phyloP scores from a whole-genome alignment of 1,140 invertebrate species.

The Coboldia fuscipes region DNA sequence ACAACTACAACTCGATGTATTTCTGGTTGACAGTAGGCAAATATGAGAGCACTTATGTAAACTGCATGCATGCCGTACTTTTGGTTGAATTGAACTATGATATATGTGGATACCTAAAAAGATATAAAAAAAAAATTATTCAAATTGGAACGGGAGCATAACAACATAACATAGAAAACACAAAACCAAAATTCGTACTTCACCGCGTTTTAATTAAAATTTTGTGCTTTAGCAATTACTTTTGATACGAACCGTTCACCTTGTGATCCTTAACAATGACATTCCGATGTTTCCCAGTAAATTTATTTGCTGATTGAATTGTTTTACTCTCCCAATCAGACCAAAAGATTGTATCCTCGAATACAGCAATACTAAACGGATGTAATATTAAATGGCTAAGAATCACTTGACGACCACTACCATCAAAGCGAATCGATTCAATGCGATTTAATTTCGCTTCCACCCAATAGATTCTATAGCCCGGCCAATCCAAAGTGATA shows the following conservation, averaged over 20 bases:
- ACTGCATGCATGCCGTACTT: constrained; percentile 43
- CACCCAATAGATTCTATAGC: constrained; percentile 56
- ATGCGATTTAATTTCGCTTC: constrained; percentile 48
- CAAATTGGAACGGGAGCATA: no score
- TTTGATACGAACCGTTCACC: constrained; percentile 24
- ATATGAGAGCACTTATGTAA: constrained; percentile 48
- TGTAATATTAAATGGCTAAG: constrained; percentile 35
- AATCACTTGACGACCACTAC: constrained; percentile 38
- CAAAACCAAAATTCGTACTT: neutral
- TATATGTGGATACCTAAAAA: constrained; percentile 34
- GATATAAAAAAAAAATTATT: no score
- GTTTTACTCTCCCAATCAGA: constrained; percentile 50
- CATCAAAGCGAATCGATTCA: constrained; percentile 56
- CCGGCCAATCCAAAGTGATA: constrained; percentile 68
- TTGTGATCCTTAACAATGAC: constrained; percentile 26
- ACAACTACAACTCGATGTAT: constrained; percentile 49
- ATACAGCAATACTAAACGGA: constrained; percentile 65
- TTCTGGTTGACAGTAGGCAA: constrained; percentile 46
- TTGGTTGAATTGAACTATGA: constrained; percentile 33
- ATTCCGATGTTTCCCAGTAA: constrained; percentile 33
- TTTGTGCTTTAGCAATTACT: neutral
- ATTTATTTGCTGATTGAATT: constrained; percentile 43
- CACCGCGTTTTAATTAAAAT: neutral
- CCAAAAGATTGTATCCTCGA: constrained; percentile 76
- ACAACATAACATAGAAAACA: no score